These are phyloP conservation scores for Protophormia terraenovae DNA, from an alignment of 2,888 invertebrate genomes.

Conservation along the genomic window DNA sequence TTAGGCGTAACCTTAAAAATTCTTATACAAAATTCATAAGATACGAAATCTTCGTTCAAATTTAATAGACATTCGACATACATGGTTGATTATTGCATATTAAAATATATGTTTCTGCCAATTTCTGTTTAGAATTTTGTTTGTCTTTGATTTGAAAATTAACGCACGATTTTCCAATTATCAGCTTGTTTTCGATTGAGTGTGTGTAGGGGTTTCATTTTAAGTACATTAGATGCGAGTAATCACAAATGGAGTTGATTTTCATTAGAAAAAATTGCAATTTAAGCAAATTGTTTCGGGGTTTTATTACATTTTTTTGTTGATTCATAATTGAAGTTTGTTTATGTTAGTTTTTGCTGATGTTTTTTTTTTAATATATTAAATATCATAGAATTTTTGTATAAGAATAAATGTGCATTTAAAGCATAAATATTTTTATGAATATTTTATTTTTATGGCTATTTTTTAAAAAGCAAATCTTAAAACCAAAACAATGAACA, in stretches of 20 bases:
- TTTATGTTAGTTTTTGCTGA: slow-evolving; percentile 24
- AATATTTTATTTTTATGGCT: no score
- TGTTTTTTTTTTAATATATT: slow-evolving; percentile 9
- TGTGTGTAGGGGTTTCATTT: neutral
- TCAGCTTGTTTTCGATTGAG: slow-evolving; percentile 28
- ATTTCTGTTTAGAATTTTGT: neutral
- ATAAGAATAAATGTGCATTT: no score
- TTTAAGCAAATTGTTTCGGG: slow-evolving; percentile 56
- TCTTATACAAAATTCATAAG: neutral
- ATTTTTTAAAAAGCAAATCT: no score
- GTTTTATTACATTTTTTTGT: neutral
- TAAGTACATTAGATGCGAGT: no score
- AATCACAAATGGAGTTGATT: slow-evolving; percentile 37
- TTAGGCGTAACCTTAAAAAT: slow-evolving; percentile 44
- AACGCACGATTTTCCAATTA: slow-evolving; percentile 66
- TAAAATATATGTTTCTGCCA: slow-evolving; percentile 13
- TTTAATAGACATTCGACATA: neutral
- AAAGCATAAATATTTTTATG: no score
- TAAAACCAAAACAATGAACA: no score
- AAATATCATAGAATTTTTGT: slow-evolving; percentile 18
- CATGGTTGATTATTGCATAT: neutral
- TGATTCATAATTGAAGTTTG: neutral
- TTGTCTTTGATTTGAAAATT: slow-evolving; percentile 38
- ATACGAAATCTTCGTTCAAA: neutral
- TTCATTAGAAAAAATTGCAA: slow-evolving; percentile 63